Percentiles rank a stretch among this genome's conserved stretches.
These are phyloP conservation scores for Pelobates fuscus DNA, from an alignment of 2,113 vertebrate species.

Conservation along the genomic window DNA sequence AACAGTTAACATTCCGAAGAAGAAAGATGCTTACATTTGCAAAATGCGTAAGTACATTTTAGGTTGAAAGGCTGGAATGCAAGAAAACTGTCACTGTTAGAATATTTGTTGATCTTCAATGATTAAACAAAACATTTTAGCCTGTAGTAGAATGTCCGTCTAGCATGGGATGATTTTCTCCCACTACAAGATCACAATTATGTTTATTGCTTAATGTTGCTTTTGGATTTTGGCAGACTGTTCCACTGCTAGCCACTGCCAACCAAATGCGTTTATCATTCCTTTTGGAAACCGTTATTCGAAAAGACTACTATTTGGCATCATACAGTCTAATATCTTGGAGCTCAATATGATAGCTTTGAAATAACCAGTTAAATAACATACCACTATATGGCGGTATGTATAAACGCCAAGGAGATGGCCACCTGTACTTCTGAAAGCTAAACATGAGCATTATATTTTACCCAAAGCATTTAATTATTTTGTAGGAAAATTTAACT, in stretches of 20 bases:
- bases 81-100: slow-evolving; percentile 40
- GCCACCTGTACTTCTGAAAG: slow-evolving; percentile 21
- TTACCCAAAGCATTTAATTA: too few species aligned
- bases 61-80: neutral
- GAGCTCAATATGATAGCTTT: slow-evolving; percentile 31
- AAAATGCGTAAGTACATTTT: too few species aligned
- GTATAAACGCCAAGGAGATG: slow-evolving; percentile 13
- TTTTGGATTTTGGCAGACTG: slow-evolving; percentile 39
- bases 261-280: slow-evolving; percentile 45
- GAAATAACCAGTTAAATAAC: slow-evolving; percentile 25
- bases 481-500: too few species aligned
- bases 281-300: slow-evolving; percentile 46
- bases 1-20: too few species aligned
- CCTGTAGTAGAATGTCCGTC: slow-evolving; percentile 38
- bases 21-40: too few species aligned
- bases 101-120: slow-evolving; percentile 43
- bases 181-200: slow-evolving; percentile 45
- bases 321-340: slow-evolving; percentile 29
- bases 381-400: slow-evolving; percentile 25
- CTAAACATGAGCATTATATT: too few species aligned
- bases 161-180: slow-evolving; percentile 35
- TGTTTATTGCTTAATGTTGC: slow-evolving; percentile 49
- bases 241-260: slow-evolving; percentile 18
- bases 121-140: slow-evolving; percentile 51
- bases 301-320: slow-evolving; percentile 45